Percentiles rank a stretch among this genome's conserved stretches.
These are phyloP conservation scores for Lutraria lutraria DNA, from an alignment of 2,888 invertebrate genomes.

Conservation along the genomic window DNA sequence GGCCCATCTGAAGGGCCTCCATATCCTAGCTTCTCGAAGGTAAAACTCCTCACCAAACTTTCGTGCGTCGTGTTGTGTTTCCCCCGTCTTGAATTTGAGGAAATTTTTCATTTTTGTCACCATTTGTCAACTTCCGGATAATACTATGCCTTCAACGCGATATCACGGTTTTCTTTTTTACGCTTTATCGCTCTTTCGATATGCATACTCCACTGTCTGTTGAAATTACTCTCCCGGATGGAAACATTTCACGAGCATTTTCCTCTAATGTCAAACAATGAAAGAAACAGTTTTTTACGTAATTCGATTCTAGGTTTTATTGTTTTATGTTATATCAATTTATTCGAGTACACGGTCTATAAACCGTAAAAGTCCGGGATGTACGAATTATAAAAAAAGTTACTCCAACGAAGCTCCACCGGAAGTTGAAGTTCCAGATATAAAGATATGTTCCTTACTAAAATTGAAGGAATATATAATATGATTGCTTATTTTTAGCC, in stretches of 20 bases:
- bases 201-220: not conserved
- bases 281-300: not conserved
- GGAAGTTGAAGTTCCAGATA: not conserved
- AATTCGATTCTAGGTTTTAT: not conserved
- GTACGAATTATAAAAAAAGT: not conserved
- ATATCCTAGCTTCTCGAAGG: conserved; percentile 80
- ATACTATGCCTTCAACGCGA: not conserved
- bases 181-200: not conserved
- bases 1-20: conserved; percentile 82
- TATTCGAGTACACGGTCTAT: not conserved
- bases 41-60: conserved; percentile 84
- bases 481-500: no score
- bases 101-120: conserved; percentile 82
- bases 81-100: conserved; percentile 83
- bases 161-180: conserved; percentile 1
- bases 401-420: not conserved
- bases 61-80: conserved; percentile 79
- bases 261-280: not conserved
- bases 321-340: no score
- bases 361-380: not conserved
- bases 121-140: conserved; percentile 33
- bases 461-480: no score
- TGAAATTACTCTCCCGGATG: not conserved
- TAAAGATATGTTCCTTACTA: no score
- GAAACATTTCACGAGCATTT: not conserved